phyloP scores from a whole-genome alignment of 2,797 vertebrate species.

The Arnoldichthys spilopterus region DNA sequence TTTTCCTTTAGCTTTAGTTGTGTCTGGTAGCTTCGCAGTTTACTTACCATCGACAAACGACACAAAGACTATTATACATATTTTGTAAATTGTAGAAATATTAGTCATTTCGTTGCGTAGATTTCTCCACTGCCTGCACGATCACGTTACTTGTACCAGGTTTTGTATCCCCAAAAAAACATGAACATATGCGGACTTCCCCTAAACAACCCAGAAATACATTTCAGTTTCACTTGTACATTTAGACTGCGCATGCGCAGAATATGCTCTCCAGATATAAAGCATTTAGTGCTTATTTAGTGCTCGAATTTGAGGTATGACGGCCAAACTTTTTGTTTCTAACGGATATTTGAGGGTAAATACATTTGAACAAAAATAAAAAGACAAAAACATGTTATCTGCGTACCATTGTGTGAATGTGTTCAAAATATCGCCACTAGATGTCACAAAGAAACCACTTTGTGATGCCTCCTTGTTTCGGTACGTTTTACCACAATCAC shows the following conservation, averaged over 20 bases:
- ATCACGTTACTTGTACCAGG: background rate
- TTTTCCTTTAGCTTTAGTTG: no score
- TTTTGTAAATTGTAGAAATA: background rate
- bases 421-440: background rate
- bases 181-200: background rate
- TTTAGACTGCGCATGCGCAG: background rate
- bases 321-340: no score
- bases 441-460: background rate
- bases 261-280: no score
- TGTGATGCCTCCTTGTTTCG: background rate
- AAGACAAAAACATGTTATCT: background rate
- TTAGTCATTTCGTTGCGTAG: background rate
- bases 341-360: no score
- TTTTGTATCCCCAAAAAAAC: background rate
- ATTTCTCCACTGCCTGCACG: background rate
- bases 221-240: background rate
- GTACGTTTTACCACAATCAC: no score
- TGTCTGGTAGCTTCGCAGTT: background rate
- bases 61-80: background rate
- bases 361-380: background rate
- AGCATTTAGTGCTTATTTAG: no score
- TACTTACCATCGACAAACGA: slow-evolving; percentile 5
- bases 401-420: background rate
- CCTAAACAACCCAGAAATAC: background rate
- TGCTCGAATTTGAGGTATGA: background rate